phyloP scores from a whole-genome alignment of 2,888 invertebrate species.

The Drosophila mercatorum region DNA sequence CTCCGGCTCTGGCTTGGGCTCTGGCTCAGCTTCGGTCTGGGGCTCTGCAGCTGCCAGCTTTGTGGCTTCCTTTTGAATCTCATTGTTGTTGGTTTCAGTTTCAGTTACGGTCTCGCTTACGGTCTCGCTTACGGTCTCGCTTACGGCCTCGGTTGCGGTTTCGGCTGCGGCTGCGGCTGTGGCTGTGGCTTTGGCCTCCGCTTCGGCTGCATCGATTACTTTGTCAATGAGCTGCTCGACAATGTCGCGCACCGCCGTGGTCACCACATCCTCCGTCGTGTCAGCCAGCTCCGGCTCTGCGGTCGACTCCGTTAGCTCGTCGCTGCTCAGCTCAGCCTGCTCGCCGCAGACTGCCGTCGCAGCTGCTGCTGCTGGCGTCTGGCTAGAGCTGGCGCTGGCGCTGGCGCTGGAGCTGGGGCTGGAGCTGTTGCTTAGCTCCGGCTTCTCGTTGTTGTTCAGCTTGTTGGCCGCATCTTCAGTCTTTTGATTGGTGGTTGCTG shows the following conservation, averaged over 20 bases:
- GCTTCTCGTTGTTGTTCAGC: conserved; percentile 73
- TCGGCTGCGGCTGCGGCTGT: conserved; percentile 12
- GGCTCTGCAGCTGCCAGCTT: not conserved
- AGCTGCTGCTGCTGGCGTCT: conserved; percentile 27
- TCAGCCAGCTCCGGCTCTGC: conserved; percentile 42
- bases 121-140: conserved; percentile 37
- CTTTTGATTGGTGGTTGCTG: conserved; percentile 84
- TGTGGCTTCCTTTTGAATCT: conserved; percentile 24
- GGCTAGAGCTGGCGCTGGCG: conserved; percentile 48
- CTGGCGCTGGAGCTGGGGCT: conserved; percentile 50
- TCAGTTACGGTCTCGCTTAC: not conserved
- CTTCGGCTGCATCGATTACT: conserved; percentile 73
- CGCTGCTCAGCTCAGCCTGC: conserved; percentile 62
- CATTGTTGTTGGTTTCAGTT: conserved; percentile 31
- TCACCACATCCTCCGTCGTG: conserved; percentile 53
- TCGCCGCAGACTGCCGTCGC: conserved; percentile 15
- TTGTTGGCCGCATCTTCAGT: conserved; percentile 83
- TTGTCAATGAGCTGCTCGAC: conserved; percentile 83
- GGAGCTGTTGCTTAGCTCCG: conserved; percentile 67
- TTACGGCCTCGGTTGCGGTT: conserved; percentile 32
- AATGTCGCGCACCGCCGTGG: conserved; percentile 79
- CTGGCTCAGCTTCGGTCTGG: not conserved
- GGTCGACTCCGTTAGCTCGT: conserved; percentile 64
- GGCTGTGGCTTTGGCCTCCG: conserved; percentile 38
- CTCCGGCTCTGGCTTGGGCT: not conserved